Percentiles rank a stretch among this genome's conserved stretches.
Conservation (phyloP, 2,113 vertebrate genomes). For the Myotis yumanensis region DNA sequence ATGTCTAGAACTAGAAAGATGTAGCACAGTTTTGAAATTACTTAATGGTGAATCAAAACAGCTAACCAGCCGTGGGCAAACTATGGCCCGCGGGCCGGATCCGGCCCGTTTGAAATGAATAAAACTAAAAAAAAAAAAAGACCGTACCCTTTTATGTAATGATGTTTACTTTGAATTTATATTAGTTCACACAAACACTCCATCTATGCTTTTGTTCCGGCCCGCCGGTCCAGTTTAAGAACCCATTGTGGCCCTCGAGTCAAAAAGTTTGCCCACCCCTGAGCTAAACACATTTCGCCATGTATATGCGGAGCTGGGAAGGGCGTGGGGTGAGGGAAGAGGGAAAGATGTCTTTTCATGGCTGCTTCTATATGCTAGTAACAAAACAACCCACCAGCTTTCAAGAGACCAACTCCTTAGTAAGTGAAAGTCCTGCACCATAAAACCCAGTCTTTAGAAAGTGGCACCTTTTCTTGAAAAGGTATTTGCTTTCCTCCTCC, state of each 20-base stretch:
- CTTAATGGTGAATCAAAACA: neutral
- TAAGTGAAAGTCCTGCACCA: neutral
- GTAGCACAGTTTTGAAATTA: neutral
- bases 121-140: too few relatives aligned
- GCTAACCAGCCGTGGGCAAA: too few relatives aligned
- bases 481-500: constrained; percentile 27
- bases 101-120: too few relatives aligned
- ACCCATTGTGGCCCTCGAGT: too few relatives aligned
- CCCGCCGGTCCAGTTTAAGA: too few relatives aligned
- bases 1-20: neutral
- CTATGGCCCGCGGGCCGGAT: too few relatives aligned
- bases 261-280: too few relatives aligned
- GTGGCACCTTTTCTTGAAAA: constrained; percentile 26
- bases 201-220: too few relatives aligned
- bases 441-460: constrained; percentile 2
- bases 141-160: too few relatives aligned
- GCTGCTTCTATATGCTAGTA: neutral
- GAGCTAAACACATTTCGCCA: neutral
- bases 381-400: neutral
- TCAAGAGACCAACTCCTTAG: neutral
- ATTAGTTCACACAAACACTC: too few relatives aligned
- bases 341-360: neutral
- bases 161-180: too few relatives aligned
- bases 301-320: neutral
- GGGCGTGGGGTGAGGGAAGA: accelerated